phyloP scores from a whole-genome alignment of 2,797 vertebrate genomes.

The Thripadectes ignobilis region DNA sequence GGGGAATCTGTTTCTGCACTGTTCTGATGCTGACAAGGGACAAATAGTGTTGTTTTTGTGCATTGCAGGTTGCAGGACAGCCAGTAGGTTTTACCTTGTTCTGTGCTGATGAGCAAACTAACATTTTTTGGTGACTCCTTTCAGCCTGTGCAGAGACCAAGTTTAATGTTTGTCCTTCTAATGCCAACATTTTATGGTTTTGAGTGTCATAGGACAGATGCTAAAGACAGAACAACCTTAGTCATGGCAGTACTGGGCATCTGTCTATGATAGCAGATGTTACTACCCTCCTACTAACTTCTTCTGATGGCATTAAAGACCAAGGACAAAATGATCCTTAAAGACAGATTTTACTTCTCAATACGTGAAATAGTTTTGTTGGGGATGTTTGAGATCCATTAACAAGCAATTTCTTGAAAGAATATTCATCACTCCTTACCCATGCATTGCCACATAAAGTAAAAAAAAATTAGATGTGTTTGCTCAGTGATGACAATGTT shows the following conservation, averaged over 20 bases:
- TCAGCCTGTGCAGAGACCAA: neutral
- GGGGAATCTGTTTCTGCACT: neutral
- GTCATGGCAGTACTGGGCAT: neutral
- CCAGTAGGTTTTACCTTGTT: neutral
- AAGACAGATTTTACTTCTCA: neutral
- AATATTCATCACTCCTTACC: neutral
- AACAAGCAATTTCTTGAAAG: neutral
- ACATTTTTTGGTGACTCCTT: neutral
- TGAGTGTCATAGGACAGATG: neutral
- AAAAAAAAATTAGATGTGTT: neutral
- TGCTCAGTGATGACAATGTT: neutral
- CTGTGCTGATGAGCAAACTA: neutral
- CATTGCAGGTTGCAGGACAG: neutral
- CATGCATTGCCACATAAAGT: accelerated
- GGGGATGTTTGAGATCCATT: neutral
- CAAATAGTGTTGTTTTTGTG: neutral
- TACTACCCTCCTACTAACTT: neutral
- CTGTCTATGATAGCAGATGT: neutral
- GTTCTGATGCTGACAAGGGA: neutral
- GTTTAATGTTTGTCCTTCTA: neutral
- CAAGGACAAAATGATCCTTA: neutral
- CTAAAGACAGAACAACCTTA: neutral
- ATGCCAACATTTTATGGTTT: neutral
- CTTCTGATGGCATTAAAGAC: neutral
- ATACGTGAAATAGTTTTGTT: neutral